These are phyloP conservation scores for Phaedon cochleariae DNA, from an alignment of 2,888 invertebrate genomes.

Conservation along the genomic window DNA sequence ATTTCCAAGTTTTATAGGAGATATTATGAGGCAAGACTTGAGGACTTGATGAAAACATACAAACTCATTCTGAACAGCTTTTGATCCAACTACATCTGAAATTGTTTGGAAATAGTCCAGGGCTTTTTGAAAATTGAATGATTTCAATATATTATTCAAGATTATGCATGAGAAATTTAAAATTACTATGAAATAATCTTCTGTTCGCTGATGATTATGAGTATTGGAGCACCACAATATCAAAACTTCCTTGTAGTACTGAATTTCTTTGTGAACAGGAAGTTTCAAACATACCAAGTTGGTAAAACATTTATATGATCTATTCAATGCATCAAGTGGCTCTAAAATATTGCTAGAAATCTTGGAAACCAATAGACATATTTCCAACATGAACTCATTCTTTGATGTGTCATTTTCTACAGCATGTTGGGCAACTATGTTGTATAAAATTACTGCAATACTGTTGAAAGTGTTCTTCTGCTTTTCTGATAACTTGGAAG, in stretches of 20 bases:
- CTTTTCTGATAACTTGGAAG: constrained; percentile 6
- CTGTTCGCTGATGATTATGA: constrained; percentile 1
- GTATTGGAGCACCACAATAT: neutral
- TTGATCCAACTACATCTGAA: neutral
- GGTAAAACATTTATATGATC: constrained; percentile 21
- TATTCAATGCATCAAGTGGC: constrained; percentile 7
- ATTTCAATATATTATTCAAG: constrained; percentile 24
- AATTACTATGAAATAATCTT: constrained; percentile 22
- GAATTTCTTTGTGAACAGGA: constrained; percentile 11
- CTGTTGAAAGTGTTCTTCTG: constrained; percentile 21
- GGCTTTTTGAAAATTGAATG: constrained; percentile 27
- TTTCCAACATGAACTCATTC: constrained; percentile 14
- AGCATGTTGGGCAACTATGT: constrained; percentile 14
- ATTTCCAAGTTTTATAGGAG: constrained; percentile 23
- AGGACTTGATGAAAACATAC: constrained; percentile 24
- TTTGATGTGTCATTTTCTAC: constrained; percentile 1
- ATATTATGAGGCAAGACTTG: constrained; percentile 25
- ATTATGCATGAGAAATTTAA: constrained; percentile 27
- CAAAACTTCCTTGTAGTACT: constrained; percentile 23
- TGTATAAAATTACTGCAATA: constrained; percentile 25
- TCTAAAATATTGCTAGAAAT: constrained; percentile 22
- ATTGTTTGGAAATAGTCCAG: constrained; percentile 21
- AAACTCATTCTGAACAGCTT: constrained; percentile 25
- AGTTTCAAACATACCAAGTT: constrained; percentile 16
- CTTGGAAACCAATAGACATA: constrained; percentile 17